Base-by-base conservation (phyloP, 2,113 vertebrate species). In the Nicator chloris region DNA sequence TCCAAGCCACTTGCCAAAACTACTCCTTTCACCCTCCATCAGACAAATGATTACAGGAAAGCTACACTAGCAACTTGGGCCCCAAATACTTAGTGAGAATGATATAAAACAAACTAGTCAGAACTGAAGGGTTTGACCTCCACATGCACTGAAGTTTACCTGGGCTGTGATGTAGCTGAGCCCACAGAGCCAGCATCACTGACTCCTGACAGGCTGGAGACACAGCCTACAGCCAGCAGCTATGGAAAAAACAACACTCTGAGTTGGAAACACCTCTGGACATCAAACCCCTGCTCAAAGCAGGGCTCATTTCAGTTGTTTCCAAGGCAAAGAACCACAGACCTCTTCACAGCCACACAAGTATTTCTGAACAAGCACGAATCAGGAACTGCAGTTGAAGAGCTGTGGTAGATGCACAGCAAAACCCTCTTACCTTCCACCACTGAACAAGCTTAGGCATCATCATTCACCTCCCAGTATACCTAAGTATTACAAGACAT, bases 201-300 rank as follows among this genome's bases (percentile, higher is more conserved):
- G 19, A 61, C 10, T 33, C 39, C 68, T 4, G 6, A 28, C 1
- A 68, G 45, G 45, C 35, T 23, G 2, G 16, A 53, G 22, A 56
- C 11, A 33, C 0, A 1, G n/a, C 44, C 37, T 26, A 30, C 20
- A 53, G 22, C 0, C 8, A 37, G 15, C 7, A 63, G 4, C 0
- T 1, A 45, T 0, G 6, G 31, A 31, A 26, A 40, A 61, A 20
- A 11, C 8, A 49, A 3, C 5, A 27, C 4, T 2, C 7, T 4
- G 12, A 37, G 14, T 0, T 13, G 14, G 24, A 45, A 78, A 47
- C 23, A 65, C 4, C 13, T 7, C 64, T 10, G 21, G 8, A 63
- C 9, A 39, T 3, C 24, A 24, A 68, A 21, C 1, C 22, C 30
- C 22, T 23, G 13, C 23, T 15, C 37, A 73, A n/a, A 76, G 31